phyloP scores from a whole-genome alignment of 2,113 vertebrate species.

The Osmerus eperlanus region DNA sequence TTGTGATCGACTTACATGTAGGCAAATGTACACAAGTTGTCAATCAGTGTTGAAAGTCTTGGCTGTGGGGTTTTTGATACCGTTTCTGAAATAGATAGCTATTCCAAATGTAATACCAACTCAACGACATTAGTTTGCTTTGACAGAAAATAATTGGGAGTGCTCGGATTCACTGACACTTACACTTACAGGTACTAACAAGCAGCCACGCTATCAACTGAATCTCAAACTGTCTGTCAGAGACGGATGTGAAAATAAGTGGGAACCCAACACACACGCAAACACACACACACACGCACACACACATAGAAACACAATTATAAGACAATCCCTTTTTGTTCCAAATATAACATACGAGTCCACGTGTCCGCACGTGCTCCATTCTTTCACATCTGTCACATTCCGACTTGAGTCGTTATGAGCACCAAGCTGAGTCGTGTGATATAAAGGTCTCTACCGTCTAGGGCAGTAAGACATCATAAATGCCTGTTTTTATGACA shows the following conservation, averaged over 20 bases:
- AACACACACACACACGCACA: not conserved
- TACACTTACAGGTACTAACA: conserved; percentile 6
- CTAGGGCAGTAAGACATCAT: conserved; percentile 54
- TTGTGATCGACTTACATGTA: not conserved
- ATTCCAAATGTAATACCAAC: not conserved
- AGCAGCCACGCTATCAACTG: too few species aligned
- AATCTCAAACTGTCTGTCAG: too few species aligned
- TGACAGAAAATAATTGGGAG: too few species aligned
- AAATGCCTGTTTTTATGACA: conserved; percentile 62
- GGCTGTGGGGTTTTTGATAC: not conserved
- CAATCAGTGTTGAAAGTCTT: not conserved
- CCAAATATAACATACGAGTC: conserved; percentile 10
- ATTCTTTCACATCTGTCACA: conserved; percentile 42
- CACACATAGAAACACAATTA: not conserved
- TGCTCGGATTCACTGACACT: not conserved
- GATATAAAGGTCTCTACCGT: conserved; percentile 42
- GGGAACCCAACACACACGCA: too few species aligned
- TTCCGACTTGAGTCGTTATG: conserved; percentile 23
- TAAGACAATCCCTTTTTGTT: not conserved
- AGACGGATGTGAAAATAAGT: too few species aligned
- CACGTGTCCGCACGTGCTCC: conserved; percentile 6
- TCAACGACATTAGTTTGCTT: too few species aligned
- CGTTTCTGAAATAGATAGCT: not conserved
- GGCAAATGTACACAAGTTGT: not conserved
- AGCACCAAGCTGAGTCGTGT: conserved; percentile 43